Percentiles rank a stretch among this genome's conserved stretches.
Evolutionary conservation across 2,888 invertebrate genomes (phyloP).

Genomic region (Barypeithes pellucidus): DNA sequence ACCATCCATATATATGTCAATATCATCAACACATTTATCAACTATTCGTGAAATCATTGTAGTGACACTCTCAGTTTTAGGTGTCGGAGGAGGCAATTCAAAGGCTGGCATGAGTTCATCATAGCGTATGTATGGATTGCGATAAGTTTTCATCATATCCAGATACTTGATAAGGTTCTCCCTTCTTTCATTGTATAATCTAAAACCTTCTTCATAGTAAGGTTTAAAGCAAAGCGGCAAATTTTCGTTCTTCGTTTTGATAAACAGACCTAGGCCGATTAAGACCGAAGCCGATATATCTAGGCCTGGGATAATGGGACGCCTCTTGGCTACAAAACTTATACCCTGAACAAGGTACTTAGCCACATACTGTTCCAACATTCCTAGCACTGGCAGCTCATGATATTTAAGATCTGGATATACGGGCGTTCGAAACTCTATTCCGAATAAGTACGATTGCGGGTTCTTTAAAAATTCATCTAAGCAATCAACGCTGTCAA

Average conservation of each 20-base stretch:
- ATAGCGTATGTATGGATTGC: conserved; percentile 75
- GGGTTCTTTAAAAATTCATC: conserved; percentile 73
- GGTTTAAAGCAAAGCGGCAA: conserved; percentile 62
- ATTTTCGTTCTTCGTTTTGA: conserved; percentile 73
- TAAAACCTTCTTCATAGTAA: conserved; percentile 69
- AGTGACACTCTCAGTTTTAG: conserved; percentile 45
- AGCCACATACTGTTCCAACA: conserved; percentile 76
- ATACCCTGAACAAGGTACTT: conserved; percentile 74
- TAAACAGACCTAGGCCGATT: conserved; percentile 74
- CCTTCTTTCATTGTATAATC: conserved; percentile 67
- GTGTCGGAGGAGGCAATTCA: conserved; percentile 49
- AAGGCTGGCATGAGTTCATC: conserved; percentile 65
- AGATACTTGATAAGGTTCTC: conserved; percentile 66
- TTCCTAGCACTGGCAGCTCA: conserved; percentile 75
- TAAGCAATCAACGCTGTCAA: conserved; percentile 73
- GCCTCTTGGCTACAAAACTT: conserved; percentile 71
- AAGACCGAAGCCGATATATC: conserved; percentile 72
- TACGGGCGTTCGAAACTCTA: conserved; percentile 66
- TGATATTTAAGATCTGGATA: conserved; percentile 71
- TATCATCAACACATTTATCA: conserved; percentile 51
- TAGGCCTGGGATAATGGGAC: conserved; percentile 78
- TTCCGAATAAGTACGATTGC: conserved; percentile 70
- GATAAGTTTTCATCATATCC: conserved; percentile 69
- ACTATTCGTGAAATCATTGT: conserved; percentile 50
- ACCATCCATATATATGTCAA: conserved; percentile 38